Conservation (phyloP, 2,797 vertebrate genomes). For the Thalassophryne amazonica region DNA sequence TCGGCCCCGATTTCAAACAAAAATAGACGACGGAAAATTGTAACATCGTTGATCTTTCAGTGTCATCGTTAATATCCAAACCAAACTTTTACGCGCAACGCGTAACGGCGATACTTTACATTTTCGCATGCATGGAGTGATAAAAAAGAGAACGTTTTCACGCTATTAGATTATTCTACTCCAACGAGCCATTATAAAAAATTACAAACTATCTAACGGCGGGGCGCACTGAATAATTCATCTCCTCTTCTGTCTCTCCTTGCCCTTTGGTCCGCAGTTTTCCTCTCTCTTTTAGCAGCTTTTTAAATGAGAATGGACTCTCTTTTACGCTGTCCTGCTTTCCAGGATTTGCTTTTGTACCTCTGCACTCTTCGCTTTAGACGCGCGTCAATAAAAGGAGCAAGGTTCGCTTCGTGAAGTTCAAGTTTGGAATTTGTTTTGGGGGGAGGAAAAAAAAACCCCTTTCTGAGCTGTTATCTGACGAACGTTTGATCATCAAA, state of each 20-base stretch:
- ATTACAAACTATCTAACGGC: slow-evolving; percentile 88
- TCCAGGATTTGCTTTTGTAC: slow-evolving; percentile 82
- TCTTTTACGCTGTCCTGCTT: slow-evolving; percentile 44
- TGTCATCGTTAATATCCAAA: too few relatives aligned
- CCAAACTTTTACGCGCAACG: slow-evolving; percentile 25
- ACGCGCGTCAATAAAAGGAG: slow-evolving; percentile 79
- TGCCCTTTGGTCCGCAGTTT: slow-evolving; percentile 84
- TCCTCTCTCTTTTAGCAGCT: slow-evolving; percentile 63
- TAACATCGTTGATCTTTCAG: slow-evolving; percentile 10
- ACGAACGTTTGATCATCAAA: slow-evolving; percentile 47
- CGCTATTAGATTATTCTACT: slow-evolving; percentile 76
- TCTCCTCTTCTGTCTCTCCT: slow-evolving; percentile 80
- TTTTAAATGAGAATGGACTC: slow-evolving; percentile 83
- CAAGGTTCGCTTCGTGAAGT: slow-evolving; percentile 83
- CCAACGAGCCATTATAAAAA: slow-evolving; percentile 77
- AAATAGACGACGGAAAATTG: slow-evolving; percentile 51
- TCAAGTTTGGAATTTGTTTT: slow-evolving; percentile 80
- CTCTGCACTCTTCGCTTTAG: slow-evolving; percentile 72
- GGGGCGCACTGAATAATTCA: slow-evolving; percentile 86
- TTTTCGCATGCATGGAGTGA: slow-evolving; percentile 47
- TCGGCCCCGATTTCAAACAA: slow-evolving; percentile 78
- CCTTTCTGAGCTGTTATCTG: slow-evolving; percentile 61
- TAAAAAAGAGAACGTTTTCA: slow-evolving; percentile 80
- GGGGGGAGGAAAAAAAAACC: slow-evolving; percentile 20
- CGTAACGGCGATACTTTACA: slow-evolving; percentile 15